These are phyloP conservation scores for Gallinago jamesoni DNA, from an alignment of 2,113 vertebrate species.

Conservation along the genomic window DNA sequence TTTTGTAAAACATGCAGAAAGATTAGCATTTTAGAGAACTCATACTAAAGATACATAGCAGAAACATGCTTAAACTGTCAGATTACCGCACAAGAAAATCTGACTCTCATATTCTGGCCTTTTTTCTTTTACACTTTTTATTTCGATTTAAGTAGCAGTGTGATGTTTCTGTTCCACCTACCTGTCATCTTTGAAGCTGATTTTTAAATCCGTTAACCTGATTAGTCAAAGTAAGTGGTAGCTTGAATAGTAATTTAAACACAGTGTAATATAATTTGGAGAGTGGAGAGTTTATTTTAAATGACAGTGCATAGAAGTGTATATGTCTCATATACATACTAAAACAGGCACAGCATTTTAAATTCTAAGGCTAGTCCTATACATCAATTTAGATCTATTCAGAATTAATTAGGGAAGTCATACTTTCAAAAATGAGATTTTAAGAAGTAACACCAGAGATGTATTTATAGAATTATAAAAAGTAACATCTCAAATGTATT, in stretches of 20 bases:
- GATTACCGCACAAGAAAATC: background rate
- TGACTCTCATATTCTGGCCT: background rate
- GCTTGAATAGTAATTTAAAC: conserved; percentile 1
- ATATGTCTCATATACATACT: background rate
- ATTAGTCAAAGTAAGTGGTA: conserved; percentile 31
- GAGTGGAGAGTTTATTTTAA: background rate
- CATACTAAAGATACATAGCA: background rate
- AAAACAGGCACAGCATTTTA: background rate
- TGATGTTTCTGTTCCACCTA: background rate
- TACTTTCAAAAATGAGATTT: background rate
- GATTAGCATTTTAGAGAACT: background rate
- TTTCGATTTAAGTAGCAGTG: background rate
- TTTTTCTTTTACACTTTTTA: background rate
- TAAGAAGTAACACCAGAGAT: background rate
- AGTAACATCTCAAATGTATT: background rate
- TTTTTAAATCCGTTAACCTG: conserved; percentile 36
- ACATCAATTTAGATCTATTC: background rate
- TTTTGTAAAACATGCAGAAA: conserved; percentile 11
- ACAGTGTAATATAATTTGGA: background rate
- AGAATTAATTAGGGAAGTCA: background rate
- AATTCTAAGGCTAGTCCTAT: background rate
- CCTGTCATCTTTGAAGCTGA: background rate
- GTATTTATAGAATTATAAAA: background rate
- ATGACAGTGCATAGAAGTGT: background rate
- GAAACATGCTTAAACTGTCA: conserved; percentile 20